Evolutionary conservation across 2,888 invertebrate genomes (phyloP), one percentile per base, ranked within the genome.

Genomic region (Automeris io): DNA sequence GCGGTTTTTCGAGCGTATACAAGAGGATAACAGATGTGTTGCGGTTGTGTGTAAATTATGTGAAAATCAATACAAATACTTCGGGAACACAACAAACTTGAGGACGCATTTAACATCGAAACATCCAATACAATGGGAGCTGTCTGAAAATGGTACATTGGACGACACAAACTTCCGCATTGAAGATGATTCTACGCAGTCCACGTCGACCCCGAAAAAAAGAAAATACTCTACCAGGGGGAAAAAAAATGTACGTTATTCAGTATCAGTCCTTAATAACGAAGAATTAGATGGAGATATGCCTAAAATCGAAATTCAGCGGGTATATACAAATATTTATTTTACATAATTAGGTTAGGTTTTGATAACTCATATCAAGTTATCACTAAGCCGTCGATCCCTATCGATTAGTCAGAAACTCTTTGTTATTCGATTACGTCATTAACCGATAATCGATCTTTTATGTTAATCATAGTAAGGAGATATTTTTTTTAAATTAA

Each of bases 121-220:
- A 54, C 86, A 86, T 57, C 85, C 85, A 1, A 68, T 86, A 42
- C 85, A 86, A 46, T 86, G 86, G 86, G 83, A 83, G 43, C 55
- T 86, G 23, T 57, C 73, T 25, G 74, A 79, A 46, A 81, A 65
- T 51, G 78, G 76, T 25, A 69, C 60, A 18, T 57, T 79, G 41
- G 76, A 80, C 18, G 76, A 77, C 7, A 43, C 72, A 1, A 56
- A 57, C 37, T 61, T 70, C 35, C 56, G 57, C 21, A 47, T 62
- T 31, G 70, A 65, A 9, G 70, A 71, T n/a, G 72, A 71, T 35
- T 57, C 68, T 2, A 41, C 44, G 43, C 58, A 59, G 36, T 47
- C 62, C 2, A 41, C 60, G 7, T 38, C 58, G 35, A 49, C 65
- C 26, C 46, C 61, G 13, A 71, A 70, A 54, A 58, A 67, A 56